A percentile compares a stretch with the other conserved stretches of the same genome.
These are phyloP conservation scores for Sebastes wilsoni DNA, from an alignment of 2,797 vertebrate genomes.

Conservation along the genomic window DNA sequence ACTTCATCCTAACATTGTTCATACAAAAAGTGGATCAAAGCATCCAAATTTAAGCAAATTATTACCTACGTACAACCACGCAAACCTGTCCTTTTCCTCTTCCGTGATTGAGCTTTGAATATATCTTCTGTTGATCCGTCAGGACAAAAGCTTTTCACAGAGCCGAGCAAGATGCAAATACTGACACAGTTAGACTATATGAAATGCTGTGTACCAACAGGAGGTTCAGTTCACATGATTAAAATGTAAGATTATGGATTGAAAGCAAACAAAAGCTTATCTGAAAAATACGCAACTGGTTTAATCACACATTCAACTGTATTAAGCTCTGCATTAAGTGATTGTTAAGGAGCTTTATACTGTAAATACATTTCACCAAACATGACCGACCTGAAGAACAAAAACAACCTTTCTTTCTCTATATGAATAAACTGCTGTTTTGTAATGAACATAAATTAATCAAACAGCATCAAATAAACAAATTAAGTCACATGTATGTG, in stretches of 20 bases:
- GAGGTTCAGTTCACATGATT: not conserved
- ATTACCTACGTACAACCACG: not conserved
- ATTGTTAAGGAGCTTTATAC: not conserved
- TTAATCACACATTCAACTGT: not conserved
- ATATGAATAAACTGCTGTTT: not conserved
- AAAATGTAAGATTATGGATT: not conserved
- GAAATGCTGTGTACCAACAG: not conserved
- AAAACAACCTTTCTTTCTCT: not conserved
- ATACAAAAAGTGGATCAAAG: not conserved
- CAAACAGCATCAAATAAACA: not conserved
- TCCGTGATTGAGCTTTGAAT: not conserved
- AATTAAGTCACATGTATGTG: not conserved
- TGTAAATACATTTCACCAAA: not conserved
- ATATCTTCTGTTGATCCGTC: slow-evolving; percentile 19
- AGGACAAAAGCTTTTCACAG: slow-evolving; percentile 21
- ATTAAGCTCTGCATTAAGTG: not conserved
- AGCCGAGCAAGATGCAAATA: slow-evolving; percentile 51
- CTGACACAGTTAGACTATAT: not conserved
- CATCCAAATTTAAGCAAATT: slow-evolving; percentile 38
- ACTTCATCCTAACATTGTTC: not conserved
- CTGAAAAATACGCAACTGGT: too few relatives aligned
- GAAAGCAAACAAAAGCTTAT: not conserved
- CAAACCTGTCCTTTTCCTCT: slow-evolving; percentile 9
- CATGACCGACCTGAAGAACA: not conserved
- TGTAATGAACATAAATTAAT: not conserved